Base-by-base conservation (phyloP, 1,140 invertebrate species). In the Zaprionus taronus region DNA sequence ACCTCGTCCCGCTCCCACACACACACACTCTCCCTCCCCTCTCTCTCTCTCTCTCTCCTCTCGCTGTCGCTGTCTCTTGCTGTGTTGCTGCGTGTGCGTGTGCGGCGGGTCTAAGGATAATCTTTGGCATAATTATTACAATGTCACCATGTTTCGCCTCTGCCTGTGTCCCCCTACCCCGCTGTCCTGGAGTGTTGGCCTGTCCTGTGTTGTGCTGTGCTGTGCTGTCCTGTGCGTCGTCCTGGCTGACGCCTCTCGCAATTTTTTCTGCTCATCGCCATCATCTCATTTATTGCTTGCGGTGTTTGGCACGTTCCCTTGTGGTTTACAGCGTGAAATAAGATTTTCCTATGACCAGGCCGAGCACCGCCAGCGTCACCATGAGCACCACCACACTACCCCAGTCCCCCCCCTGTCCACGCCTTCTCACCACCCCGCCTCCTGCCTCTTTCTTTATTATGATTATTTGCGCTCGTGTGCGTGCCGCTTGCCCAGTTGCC, bases 71-170 rank as follows among this genome's bases (percentile, higher is more conserved):
- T 67, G 61, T 68, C 69, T 76, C 75, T 58, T 68, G 62, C 63
- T 24, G 15, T 77, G 31, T 57, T 47, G 17, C 28, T 58, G 60
- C 38, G 9, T 41, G 49, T 74, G 49, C 15, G 62, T 65, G 63
- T 80, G 74, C 68, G 68, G 66, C 69, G 75, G 75, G 84, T 89
- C 84, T 89, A 76, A 79, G 84, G 84, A 89, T 89, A 89, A 89
- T 89, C 84, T 89, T 89, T 89, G 84, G 84, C 85, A 89, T 89
- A 89, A 89, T 89, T 89, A 89, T 89, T 89, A 89, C 84, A 89
- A 89, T 89, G 84, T 89, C 84, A 89, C 84, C 85, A 89, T 89
- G 84, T 89, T 87, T 86, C 83, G 83, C 77, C 74, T 51, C 49
- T 31, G 53, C 58, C 26, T 1, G 31, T 20, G 15, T 20, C 38